Base-by-base conservation (phyloP, 2,113 vertebrate species). In the Scortum barcoo region DNA sequence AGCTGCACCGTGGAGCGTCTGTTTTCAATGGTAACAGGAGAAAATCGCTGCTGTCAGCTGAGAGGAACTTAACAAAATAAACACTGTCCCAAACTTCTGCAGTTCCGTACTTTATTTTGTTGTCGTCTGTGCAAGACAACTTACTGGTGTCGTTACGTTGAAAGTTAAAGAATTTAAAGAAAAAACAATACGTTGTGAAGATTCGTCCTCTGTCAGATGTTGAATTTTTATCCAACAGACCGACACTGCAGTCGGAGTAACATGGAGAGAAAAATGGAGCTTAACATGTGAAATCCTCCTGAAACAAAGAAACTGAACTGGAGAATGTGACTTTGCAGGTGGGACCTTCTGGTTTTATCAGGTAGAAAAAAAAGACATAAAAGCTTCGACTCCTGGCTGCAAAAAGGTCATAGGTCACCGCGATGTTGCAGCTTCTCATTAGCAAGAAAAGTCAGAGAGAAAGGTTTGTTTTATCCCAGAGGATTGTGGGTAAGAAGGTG, bases 381-480 rank as follows among this genome's bases (percentile, higher is more conserved):
- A n/a, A n/a, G n/a, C n/a, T n/a, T n/a, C 40, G 1, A 24, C 40
- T 36, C 57, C 62, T 20, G 20, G 80, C 53, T 48, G 20, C 36
- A 4, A 26, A 50, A 68, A 51, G 83, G 65, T 85, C 83, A 80
- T 33, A 76, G 84, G 74, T 86, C 78, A 28, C 60, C 4, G 61
- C 40, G 78, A 36, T 30, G 67, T 53, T 42, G 6, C 71, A 67
- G 66, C 42, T 84, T 69, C 36, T 54, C 61, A 72, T 81, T 81
- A 77, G 44, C 63, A 12, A 22, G 44, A 38, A 30, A 78, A 63
- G 84, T 72, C 60, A 26, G 74, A 82, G 62, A 36, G 54, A 42
- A 56, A 44, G 46, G 46, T n/a, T 13, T 22, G 28, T 53, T 58
- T 72, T 42, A 11, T 66, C 60, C 50, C 26, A 20, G 48, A 79